Evolutionary conservation across 1,140 invertebrate genomes (phyloP).

Genomic region (Conopomorpha cramerella): DNA sequence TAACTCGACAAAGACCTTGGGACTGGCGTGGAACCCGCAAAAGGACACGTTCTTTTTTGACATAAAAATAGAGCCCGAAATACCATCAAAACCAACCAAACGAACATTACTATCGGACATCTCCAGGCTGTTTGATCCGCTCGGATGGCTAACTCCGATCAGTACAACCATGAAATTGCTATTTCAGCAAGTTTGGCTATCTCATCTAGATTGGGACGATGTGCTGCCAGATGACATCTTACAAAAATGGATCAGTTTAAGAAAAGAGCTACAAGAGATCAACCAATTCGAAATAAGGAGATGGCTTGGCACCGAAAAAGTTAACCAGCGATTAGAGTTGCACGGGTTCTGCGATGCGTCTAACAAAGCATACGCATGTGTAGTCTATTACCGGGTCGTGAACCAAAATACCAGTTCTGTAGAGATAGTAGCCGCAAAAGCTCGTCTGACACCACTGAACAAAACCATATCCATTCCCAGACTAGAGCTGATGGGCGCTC

Average conservation of each 20-base stretch:
- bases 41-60: too few species aligned
- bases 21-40: too few species aligned
- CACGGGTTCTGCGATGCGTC: slow-evolving; percentile 20
- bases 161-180: slow-evolving; percentile 27
- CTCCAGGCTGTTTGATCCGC: slow-evolving; percentile 23
- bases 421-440: slow-evolving; percentile 22
- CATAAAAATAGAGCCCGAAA: too few species aligned
- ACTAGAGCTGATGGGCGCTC: slow-evolving; percentile 25
- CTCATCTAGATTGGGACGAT: slow-evolving; percentile 30
- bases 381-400: slow-evolving; percentile 12
- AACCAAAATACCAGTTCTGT: slow-evolving; percentile 6
- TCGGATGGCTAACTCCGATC: slow-evolving; percentile 30
- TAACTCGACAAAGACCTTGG: too few species aligned
- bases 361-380: slow-evolving; percentile 14
- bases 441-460: slow-evolving; percentile 27
- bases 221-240: slow-evolving; percentile 6
- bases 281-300: neutral
- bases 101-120: slow-evolving; percentile 14
- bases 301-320: slow-evolving; percentile 4
- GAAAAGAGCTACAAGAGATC: slow-evolving; percentile 1
- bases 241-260: neutral
- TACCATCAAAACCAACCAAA: too few species aligned
- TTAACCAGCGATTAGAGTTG: slow-evolving; percentile 4
- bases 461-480: slow-evolving; percentile 13
- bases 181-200: slow-evolving; percentile 30